Evolutionary conservation across 1,140 invertebrate genomes (phyloP).

Genomic region (Pseudomyrmex cubaensis): DNA sequence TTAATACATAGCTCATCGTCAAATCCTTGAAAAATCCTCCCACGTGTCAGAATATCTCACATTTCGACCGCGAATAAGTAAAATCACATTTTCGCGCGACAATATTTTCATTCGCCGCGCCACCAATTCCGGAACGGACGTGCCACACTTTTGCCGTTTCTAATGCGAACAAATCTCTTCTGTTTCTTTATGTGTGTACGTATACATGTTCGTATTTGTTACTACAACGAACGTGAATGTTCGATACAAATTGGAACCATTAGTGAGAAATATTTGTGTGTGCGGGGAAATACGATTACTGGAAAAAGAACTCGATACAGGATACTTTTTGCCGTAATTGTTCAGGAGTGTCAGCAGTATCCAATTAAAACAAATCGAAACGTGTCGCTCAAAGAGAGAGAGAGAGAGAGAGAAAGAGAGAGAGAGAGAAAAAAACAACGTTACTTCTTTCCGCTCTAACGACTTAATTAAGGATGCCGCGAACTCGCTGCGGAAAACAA

Average conservation of each 20-base stretch:
- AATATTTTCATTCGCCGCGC: no score
- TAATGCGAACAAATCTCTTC: background rate
- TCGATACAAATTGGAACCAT: constrained; percentile 13
- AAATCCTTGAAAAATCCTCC: constrained; percentile 40
- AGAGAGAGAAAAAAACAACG: background rate
- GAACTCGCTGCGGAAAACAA: constrained; percentile 45
- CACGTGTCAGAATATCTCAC: background rate
- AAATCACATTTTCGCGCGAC: background rate
- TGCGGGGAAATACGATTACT: constrained; percentile 30
- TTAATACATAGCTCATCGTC: constrained; percentile 61
- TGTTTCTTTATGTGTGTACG: background rate
- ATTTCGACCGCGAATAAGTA: background rate
- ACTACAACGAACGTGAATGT: background rate
- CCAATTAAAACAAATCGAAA: constrained; percentile 50
- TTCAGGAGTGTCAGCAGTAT: background rate
- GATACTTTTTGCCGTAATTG: constrained; percentile 16
- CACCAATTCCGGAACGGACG: no score
- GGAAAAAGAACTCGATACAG: constrained; percentile 19
- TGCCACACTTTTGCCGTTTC: no score
- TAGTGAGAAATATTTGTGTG: constrained; percentile 5
- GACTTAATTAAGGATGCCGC: constrained; percentile 48
- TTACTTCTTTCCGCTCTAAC: constrained; percentile 27
- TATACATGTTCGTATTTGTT: background rate
- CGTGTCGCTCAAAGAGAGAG: background rate
- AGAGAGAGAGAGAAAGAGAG: background rate